Conservation (phyloP, 2,797 vertebrate genomes). For the Diplodus puntazzo region DNA sequence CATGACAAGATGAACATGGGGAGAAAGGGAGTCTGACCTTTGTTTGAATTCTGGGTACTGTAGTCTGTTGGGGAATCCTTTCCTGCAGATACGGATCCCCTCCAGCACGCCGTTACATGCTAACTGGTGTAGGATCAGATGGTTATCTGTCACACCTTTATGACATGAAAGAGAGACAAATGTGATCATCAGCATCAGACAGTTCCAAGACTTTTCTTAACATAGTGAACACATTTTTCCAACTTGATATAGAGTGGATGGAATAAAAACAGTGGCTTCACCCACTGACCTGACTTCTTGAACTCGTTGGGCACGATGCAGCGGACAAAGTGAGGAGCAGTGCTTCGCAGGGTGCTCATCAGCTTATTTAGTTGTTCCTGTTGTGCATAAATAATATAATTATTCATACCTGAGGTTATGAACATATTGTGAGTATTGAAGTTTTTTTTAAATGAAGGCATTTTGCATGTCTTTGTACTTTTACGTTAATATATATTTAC, state of each 20-base stretch:
- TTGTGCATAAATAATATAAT: constrained; percentile 15
- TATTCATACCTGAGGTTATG: neutral
- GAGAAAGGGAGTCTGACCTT: constrained; percentile 64
- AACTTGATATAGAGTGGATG: no score
- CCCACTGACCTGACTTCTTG: constrained; percentile 86
- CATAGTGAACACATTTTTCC: neutral
- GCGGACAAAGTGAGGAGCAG: constrained; percentile 89
- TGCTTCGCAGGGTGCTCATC: constrained; percentile 89
- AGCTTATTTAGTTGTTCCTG: constrained; percentile 92
- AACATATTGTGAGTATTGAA: neutral
- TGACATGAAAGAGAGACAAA: neutral
- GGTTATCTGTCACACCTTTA: constrained; percentile 82
- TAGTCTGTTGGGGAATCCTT: constrained; percentile 86
- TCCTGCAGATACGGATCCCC: constrained; percentile 86
- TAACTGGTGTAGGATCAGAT: constrained; percentile 85
- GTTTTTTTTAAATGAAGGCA: no score
- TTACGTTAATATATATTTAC: no score
- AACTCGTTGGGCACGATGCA: constrained; percentile 91
- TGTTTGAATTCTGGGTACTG: constrained; percentile 87
- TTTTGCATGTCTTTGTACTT: no score
- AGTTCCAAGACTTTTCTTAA: neutral
- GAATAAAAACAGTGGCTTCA: no score
- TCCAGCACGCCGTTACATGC: constrained; percentile 85
- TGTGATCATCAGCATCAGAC: neutral
- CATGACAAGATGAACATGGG: neutral